Evolutionary conservation across 2,888 invertebrate genomes (phyloP).

Genomic region (Heliconius erato): DNA sequence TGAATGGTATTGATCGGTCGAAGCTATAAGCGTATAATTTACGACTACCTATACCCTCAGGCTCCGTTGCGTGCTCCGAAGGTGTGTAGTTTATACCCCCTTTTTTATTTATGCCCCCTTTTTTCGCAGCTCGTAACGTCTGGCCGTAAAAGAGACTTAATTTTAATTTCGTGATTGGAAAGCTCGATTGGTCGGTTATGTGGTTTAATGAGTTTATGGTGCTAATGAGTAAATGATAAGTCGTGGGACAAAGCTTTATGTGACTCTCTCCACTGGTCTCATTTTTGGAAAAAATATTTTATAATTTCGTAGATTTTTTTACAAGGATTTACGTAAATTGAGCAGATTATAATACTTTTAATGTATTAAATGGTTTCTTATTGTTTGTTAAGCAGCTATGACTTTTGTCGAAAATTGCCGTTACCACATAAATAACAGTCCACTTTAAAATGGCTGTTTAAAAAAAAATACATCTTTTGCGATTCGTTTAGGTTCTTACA

Average conservation of each 20-base stretch:
- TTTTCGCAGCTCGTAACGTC: constrained; percentile 86
- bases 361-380: not conserved
- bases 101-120: constrained; percentile 85
- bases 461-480: constrained; percentile 7
- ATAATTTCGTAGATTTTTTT: not conserved
- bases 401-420: not conserved
- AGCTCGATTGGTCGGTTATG: constrained; percentile 85
- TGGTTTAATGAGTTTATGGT: constrained; percentile 84
- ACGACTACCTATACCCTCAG: constrained; percentile 70
- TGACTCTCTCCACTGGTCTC: constrained; percentile 39
- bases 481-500: constrained; percentile 55
- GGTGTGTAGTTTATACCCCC: constrained; percentile 86
- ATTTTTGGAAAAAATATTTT: not conserved
- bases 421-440: constrained; percentile 62
- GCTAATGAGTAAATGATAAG: constrained; percentile 75
- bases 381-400: not conserved
- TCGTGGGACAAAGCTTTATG: constrained; percentile 61
- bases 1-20: constrained; percentile 82
- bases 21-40: constrained; percentile 82
- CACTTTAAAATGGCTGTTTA: constrained; percentile 63
- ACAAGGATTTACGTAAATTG: too few relatives aligned
- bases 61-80: constrained; percentile 79
- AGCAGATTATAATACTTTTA: not conserved
- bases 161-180: constrained; percentile 86
- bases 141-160: constrained; percentile 83